Base-by-base conservation (phyloP, 2,888 invertebrate species). In the Alloscopus bannaensis region DNA sequence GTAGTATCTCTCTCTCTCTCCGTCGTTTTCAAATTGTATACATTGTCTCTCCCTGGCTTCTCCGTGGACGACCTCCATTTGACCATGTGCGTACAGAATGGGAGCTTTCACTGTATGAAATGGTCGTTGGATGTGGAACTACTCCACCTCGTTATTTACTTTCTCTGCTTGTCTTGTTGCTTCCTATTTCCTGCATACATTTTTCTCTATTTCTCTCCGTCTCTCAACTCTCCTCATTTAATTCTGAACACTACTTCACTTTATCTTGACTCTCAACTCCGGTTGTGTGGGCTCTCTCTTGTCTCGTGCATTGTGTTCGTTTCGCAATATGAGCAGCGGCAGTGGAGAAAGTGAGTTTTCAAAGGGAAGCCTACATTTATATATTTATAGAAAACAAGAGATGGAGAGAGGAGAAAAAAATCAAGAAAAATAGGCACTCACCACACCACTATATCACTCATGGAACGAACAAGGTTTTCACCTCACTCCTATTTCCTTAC, bases 401-500 rank as follows among this genome's bases (percentile, higher is more conserved):
- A n/a, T n/a, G n/a, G n/a, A n/a, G n/a, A n/a, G n/a, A n/a, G n/a
- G n/a, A n/a, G n/a, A n/a, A n/a, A n/a, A n/a, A 60, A 29, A 36
- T 45, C 64, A 47, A 42, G 59, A 64, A 78, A 64, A 50, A 64
- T 59, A 40, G 66, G 40, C 31, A 60, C 52, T 52, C 52, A 50
- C 31, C 60, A 68, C 47, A 60, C 29, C 42, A 57, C 42, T 79
- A 70, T 68, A 72, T 60, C 60, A 72, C 72, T 72, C 72, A 79
- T 79, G 72, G 50, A 62, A 40, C 29, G 47, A 73, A 59, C 60
- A n/a, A 31, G n/a, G n/a, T n/a, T n/a, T n/a, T n/a, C 42, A 45
- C 55, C 64, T 55, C 57, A 31, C 40, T 68, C 60, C 71, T 60
- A 79, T 79, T 79, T 68, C 79, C 72, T 68, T 72, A 68, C 68